These are phyloP conservation scores for Holotrichia oblita DNA, from an alignment of 1,140 invertebrate species.

Conservation along the genomic window DNA sequence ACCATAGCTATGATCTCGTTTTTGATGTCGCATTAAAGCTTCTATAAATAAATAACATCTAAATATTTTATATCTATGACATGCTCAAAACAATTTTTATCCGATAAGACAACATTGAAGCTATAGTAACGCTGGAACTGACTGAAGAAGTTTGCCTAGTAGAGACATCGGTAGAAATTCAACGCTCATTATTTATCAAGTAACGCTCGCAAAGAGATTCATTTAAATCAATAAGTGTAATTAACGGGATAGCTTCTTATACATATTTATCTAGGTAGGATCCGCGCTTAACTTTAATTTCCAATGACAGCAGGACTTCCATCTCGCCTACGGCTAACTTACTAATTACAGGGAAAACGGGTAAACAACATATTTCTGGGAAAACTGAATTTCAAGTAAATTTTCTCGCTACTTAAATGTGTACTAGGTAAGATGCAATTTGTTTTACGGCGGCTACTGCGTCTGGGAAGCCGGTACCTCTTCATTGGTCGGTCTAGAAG, in stretches of 20 bases:
- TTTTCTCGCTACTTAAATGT: slow-evolving; percentile 35
- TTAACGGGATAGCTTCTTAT: slow-evolving; percentile 46
- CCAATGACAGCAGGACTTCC: slow-evolving; percentile 46
- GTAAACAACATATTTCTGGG: slow-evolving; percentile 49
- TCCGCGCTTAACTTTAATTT: slow-evolving; percentile 47
- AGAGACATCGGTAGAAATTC: not conserved
- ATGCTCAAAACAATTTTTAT: too few relatives aligned
- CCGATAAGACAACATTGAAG: not conserved
- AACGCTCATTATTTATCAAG: not conserved
- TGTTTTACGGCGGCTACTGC: not conserved
- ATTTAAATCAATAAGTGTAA: slow-evolving; percentile 43
- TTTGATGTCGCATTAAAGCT: too few relatives aligned
- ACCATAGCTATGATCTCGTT: too few relatives aligned
- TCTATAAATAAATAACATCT: too few relatives aligned
- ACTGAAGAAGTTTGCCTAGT: slow-evolving; percentile 3
- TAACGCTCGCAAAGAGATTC: slow-evolving; percentile 5
- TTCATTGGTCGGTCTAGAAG: slow-evolving; percentile 1
- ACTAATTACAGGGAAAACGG: slow-evolving; percentile 46
- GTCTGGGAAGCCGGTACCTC: not conserved
- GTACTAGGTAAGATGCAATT: slow-evolving; percentile 22
- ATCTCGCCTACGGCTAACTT: slow-evolving; percentile 42
- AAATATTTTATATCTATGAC: too few relatives aligned
- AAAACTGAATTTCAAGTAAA: slow-evolving; percentile 47
- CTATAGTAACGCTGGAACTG: not conserved
- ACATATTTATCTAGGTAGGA: slow-evolving; percentile 47